phyloP scores from a whole-genome alignment of 2,797 vertebrate genomes.

The Diplodus puntazzo region DNA sequence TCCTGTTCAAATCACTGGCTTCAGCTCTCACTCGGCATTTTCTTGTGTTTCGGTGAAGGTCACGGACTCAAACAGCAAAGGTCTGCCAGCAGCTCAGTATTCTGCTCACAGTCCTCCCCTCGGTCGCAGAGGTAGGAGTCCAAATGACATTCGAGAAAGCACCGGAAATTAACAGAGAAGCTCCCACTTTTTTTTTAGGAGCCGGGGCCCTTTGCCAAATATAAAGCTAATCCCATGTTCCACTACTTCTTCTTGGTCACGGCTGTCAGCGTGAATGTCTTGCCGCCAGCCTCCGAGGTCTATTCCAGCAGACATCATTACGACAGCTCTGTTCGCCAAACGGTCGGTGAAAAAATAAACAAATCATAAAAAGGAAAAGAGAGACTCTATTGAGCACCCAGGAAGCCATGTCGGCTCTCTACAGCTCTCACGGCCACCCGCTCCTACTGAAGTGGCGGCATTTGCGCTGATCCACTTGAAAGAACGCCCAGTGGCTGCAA shows the following conservation, averaged over 20 bases:
- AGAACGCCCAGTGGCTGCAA: constrained; percentile 55
- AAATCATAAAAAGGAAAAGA: constrained; percentile 48
- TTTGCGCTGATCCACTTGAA: constrained; percentile 60
- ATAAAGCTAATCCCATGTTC: constrained; percentile 72
- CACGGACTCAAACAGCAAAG: constrained; percentile 70
- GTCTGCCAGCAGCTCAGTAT: constrained; percentile 67
- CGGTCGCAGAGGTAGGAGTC: constrained; percentile 44
- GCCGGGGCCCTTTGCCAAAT: constrained; percentile 54
- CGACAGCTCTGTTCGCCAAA: constrained; percentile 42
- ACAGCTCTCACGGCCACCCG: constrained; percentile 17
- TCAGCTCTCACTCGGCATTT: constrained; percentile 62
- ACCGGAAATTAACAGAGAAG: constrained; percentile 49
- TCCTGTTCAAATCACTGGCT: constrained; percentile 64
- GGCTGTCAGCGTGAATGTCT: constrained; percentile 58
- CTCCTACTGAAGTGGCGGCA: constrained; percentile 40
- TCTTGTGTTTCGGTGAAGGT: constrained; percentile 77
- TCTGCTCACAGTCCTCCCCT: constrained; percentile 52
- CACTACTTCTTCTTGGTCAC: constrained; percentile 53
- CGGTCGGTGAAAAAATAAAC: constrained; percentile 50
- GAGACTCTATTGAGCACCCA: constrained; percentile 39
- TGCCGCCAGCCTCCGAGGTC: constrained; percentile 50
- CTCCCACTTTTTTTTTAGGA: constrained; percentile 46
- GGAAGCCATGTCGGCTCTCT: constrained; percentile 24
- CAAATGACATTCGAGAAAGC: constrained; percentile 50
- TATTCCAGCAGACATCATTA: constrained; percentile 56